Evolutionary conservation across 2,888 invertebrate genomes (phyloP).

Genomic region (Cataglyphis cursor): DNA sequence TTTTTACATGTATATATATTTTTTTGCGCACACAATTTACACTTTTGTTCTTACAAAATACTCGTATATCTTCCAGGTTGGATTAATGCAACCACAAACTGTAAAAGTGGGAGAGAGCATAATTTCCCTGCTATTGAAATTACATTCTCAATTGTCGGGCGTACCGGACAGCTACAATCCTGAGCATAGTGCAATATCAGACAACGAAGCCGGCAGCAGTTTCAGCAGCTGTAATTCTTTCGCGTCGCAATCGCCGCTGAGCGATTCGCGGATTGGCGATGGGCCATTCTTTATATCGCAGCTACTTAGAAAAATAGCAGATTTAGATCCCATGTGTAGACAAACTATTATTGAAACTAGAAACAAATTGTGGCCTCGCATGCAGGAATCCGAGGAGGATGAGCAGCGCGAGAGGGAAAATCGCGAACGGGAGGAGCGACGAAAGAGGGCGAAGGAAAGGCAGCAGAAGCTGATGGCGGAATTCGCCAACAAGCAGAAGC

Average conservation of each 20-base stretch:
- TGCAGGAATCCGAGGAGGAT: conserved; percentile 93
- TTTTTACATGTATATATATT: not conserved
- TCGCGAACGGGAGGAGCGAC: conserved; percentile 94
- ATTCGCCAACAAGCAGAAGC: conserved; percentile 96
- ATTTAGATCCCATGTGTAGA: conserved; percentile 91
- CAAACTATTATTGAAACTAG: conserved; percentile 91
- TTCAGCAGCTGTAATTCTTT: conserved; percentile 68
- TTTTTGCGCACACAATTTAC: not conserved
- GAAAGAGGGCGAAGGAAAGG: conserved; percentile 94
- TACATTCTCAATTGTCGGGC: conserved; percentile 96
- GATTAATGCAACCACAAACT: conserved; percentile 82
- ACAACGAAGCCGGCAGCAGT: conserved; percentile 79
- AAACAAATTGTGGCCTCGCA: conserved; percentile 93
- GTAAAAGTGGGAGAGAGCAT: conserved; percentile 94
- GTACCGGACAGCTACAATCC: conserved; percentile 92
- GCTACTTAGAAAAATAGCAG: conserved; percentile 92
- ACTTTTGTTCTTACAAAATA: not conserved
- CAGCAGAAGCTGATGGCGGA: conserved; percentile 97
- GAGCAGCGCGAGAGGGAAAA: conserved; percentile 91
- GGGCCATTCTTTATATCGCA: conserved; percentile 95
- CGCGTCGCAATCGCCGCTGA: not conserved
- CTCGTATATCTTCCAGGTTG: conserved; percentile 66
- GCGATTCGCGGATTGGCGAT: conserved; percentile 91
- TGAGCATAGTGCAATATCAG: conserved; percentile 80
- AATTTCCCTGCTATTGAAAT: conserved; percentile 94